Base-by-base conservation (phyloP, 1,140 invertebrate species). In the Drosophila takahashii region DNA sequence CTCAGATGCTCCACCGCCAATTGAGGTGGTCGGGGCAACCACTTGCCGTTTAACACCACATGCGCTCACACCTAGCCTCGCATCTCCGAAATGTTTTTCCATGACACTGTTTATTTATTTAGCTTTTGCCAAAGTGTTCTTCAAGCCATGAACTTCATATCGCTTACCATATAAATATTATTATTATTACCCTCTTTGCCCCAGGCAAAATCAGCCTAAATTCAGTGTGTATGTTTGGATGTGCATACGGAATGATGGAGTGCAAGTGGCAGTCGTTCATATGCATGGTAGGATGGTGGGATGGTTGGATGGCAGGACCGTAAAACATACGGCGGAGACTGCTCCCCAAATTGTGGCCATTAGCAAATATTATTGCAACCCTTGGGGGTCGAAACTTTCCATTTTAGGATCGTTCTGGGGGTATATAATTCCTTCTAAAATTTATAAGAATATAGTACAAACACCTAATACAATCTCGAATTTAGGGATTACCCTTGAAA, bases 141-240 rank as follows among this genome's bases (percentile, higher is more conserved):
- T 42, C 59, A 57, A 48, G 76, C 70, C 53, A 79, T 59, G 64
- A 81, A 81, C 53, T 83, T 86, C 79, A 83, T 86, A 86, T 87
- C 83, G 72, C 76, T 86, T 76, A 51, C 75, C 79, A 83, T 86
- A 86, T 86, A 86, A 86, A 86, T 86, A 86, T 86, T 86, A 86
- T 86, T 86, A 87, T 89, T 86, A 86, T 86, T 87, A 77, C 84
- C 57, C 61, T 53, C 60, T 47, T 44, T 42, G 45, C 70, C 53
- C 8, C 54, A 15, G 26, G 29, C 60, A 45, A 42, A 45, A 42
- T 13, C 26, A 22, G 57, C 54, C 36, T 62, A 42, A 67, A 81
- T 77, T 59, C 36, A 37, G 60, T 47, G 22, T 47, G 13, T 54
- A 50, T 36, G 44, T 36, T 13, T 48, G n/a, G 51, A n/a, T 75